phyloP scores from a whole-genome alignment of 2,797 vertebrate genomes.

The Cuculus canorus region DNA sequence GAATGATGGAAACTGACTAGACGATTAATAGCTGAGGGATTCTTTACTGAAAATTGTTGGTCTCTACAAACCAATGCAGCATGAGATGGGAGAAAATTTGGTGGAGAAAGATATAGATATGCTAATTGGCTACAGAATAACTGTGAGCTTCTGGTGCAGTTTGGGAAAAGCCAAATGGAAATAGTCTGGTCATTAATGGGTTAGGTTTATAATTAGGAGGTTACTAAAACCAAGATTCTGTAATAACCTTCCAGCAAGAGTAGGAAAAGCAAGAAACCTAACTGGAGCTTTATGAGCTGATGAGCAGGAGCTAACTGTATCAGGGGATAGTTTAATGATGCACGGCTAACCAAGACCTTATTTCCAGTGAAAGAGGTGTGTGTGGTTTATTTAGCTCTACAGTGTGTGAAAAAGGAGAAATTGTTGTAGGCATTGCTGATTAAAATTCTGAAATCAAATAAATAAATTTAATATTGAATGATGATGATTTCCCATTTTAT shows the following conservation, averaged over 20 bases:
- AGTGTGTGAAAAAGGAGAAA: conserved; percentile 25
- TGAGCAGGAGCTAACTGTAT: background rate
- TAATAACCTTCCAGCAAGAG: background rate
- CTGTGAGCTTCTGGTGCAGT: background rate
- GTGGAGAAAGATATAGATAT: background rate
- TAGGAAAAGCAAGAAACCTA: background rate
- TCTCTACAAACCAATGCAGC: background rate
- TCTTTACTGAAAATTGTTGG: background rate
- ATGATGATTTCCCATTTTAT: conserved; percentile 6
- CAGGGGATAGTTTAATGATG: background rate
- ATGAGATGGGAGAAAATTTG: background rate
- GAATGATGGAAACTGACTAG: background rate
- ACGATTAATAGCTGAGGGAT: background rate
- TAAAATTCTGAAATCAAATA: conserved; percentile 46
- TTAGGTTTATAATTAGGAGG: conserved; percentile 1
- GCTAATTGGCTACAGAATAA: background rate
- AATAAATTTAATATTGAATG: conserved; percentile 47
- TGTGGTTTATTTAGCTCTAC: conserved; percentile 28
- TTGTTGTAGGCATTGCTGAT: conserved; percentile 40
- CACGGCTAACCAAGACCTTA: background rate
- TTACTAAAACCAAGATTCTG: background rate
- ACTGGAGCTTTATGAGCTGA: background rate
- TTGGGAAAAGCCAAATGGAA: background rate
- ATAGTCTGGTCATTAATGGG: background rate
- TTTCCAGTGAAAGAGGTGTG: background rate